Evolutionary conservation across 2,888 invertebrate genomes (phyloP), one percentile per base, ranked within the genome.

Genomic region (Panopea generosa): DNA sequence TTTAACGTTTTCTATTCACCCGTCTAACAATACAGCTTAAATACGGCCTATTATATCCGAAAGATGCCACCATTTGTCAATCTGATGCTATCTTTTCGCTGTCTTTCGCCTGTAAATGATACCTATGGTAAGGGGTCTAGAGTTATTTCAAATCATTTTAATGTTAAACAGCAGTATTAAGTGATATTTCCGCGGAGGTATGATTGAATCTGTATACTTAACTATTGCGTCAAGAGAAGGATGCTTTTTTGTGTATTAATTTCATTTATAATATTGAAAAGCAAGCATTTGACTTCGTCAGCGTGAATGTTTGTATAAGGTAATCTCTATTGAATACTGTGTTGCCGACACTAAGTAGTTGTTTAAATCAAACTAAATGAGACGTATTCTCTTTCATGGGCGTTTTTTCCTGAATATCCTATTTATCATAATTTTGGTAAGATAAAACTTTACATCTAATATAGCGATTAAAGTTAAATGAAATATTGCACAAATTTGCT

Each of bases 21-120:
- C 11, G 33, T 33, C 11, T 11, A 33, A 76, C 76, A 80, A 76
- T 80, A 69, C 40, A 53, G 59, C 45, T 18, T 73, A 76, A 69
- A 76, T 70, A 65, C 57, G 29, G 57, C 38, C 66, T 61, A 63
- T 80, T 71, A 57, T 69, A 57, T 38, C 43, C 1, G 40, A 24
- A 63, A 49, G 60, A 56, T 60, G 56, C 72, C 62, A 53, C 73
- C 80, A 76, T 80, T 80, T 80, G 80, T 80, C 80, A 80, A 66
- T 50, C 18, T 50, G 77, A 77, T 72, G 57, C 62, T 72, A 77
- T 77, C 77, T 56, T 18, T 18, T 7, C 14, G 43, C 52, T 53
- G 74, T 74, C 74, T 57, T 59, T 52, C 33, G 33, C 47, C 27
- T 38, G 68, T 63, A 71, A 68, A 26, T 24, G 71, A 71, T 68